A percentile compares a stretch with the other conserved stretches of the same genome.
Evolutionary conservation across 2,888 invertebrate species (phyloP).

Genomic region (Ryuthela nishihirai): DNA sequence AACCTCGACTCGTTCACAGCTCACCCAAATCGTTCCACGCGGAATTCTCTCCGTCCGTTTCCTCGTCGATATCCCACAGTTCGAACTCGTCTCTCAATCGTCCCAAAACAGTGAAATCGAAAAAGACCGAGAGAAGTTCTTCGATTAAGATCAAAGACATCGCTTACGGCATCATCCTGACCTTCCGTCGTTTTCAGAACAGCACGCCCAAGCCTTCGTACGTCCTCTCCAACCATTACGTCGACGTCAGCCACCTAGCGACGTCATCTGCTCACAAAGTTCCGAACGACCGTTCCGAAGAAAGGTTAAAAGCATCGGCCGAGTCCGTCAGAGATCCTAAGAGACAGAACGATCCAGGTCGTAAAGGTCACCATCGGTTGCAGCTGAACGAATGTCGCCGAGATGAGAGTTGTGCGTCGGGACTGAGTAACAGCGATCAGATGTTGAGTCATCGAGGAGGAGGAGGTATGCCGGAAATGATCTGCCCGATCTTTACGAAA

Average conservation of each 20-base stretch:
- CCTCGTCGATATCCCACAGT: slow-evolving; percentile 25
- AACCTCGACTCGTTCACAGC: slow-evolving; percentile 7
- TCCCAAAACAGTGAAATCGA: slow-evolving; percentile 14
- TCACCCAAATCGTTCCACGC: slow-evolving; percentile 17
- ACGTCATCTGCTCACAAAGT: slow-evolving; percentile 4
- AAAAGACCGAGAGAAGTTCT: slow-evolving; percentile 27
- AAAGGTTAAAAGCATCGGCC: too few relatives aligned
- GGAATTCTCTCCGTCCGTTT: slow-evolving; percentile 16
- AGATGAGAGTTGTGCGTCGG: too few relatives aligned
- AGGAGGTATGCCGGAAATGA: too few relatives aligned
- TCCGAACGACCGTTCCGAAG: slow-evolving; percentile 2
- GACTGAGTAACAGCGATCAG: too few relatives aligned
- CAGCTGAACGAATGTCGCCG: too few relatives aligned
- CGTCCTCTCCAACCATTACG: slow-evolving; percentile 15
- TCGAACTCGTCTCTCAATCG: slow-evolving; percentile 8
- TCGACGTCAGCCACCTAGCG: slow-evolving; percentile 26
- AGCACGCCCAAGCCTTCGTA: slow-evolving; percentile 20
- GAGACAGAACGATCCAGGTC: too few relatives aligned
- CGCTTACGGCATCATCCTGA: slow-evolving; percentile 28
- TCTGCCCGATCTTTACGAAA: too few relatives aligned
- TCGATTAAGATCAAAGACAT: slow-evolving; percentile 33
- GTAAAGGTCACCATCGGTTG: too few relatives aligned
- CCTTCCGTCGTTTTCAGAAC: slow-evolving; percentile 25
- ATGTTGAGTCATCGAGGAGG: too few relatives aligned
- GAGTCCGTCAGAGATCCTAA: too few relatives aligned